Conservation (phyloP, 2,113 vertebrate species). For the Delphinus delphis region DNA sequence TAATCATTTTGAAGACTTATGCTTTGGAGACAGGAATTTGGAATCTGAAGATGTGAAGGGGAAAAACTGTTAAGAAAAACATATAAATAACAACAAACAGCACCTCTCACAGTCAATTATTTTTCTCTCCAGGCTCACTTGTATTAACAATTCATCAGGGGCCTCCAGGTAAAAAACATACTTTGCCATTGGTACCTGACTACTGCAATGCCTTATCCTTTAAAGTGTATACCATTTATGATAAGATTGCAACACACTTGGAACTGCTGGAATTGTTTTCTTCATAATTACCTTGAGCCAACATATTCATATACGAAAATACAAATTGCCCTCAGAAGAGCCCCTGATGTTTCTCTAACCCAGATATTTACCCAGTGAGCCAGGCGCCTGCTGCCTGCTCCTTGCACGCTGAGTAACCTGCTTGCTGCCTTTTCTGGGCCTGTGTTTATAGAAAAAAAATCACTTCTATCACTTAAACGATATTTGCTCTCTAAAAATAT, state of each 20-base stretch:
- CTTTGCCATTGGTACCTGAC: neutral
- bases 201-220: neutral
- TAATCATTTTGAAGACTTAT: neutral
- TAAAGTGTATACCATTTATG: neutral
- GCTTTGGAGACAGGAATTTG: constrained; percentile 6
- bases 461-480: neutral
- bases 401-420: neutral
- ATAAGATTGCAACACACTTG: neutral
- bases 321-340: neutral
- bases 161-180: neutral
- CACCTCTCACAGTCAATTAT: neutral
- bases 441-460: neutral
- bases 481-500: neutral
- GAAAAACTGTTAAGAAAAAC: neutral
- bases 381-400: neutral
- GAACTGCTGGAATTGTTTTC: neutral
- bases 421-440: neutral
- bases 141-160: neutral
- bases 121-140: neutral
- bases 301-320: neutral
- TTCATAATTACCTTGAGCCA: neutral
- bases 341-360: neutral
- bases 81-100: neutral
- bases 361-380: neutral
- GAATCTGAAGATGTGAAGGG: neutral